Base-by-base conservation (phyloP, 2,797 vertebrate species). In the Coccyzus lansbergi region DNA sequence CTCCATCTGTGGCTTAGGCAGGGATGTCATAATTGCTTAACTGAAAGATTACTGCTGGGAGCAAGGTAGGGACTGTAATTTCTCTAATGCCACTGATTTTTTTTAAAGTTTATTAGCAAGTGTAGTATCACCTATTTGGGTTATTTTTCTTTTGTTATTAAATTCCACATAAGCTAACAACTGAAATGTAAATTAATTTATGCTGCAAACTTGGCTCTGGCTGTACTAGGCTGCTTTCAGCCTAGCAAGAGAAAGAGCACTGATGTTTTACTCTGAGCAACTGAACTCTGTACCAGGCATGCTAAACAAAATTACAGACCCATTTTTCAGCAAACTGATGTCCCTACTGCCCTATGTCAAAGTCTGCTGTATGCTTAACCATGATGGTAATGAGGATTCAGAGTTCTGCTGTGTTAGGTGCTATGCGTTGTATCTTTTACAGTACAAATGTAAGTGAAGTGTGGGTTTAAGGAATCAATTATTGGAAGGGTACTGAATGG, bases 311-410 rank as follows among this genome's bases (percentile, higher is more conserved):
- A 74, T 28, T 19, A 25, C 21, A 20, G 12, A 46, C 75, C 33
- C 21, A 8, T 34, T 48, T 48, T 65, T 5, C 33, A 17, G n/a
- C 48, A 13, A 7, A 33, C 7, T 2, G 1, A 19, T 24, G 86
- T 49, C 70, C 46, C 21, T 25, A 46, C 12, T 25, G 67, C 60
- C 68, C 38, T 20, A 5, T 5, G 64, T 38, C 38, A 31, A 76
- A n/a, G 38, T 19, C 46, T 72, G 28, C 58, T 12, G 0, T 3
- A 28, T 17, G 46, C 25, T 29, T 3, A 12, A 46, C 52, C 20
- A 18, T 2, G 0, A 0, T 2, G 31, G 56, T 55, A 33, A 42
- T 1, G 16, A n/a, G 56, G 40, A 56, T 22, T 4, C 10, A 4
- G 8, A 18, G 55, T 3, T 44, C 44, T 60, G 22, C 72, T 17